Conservation (phyloP, 2,888 invertebrate genomes). For the Sympetrum striolatum region DNA sequence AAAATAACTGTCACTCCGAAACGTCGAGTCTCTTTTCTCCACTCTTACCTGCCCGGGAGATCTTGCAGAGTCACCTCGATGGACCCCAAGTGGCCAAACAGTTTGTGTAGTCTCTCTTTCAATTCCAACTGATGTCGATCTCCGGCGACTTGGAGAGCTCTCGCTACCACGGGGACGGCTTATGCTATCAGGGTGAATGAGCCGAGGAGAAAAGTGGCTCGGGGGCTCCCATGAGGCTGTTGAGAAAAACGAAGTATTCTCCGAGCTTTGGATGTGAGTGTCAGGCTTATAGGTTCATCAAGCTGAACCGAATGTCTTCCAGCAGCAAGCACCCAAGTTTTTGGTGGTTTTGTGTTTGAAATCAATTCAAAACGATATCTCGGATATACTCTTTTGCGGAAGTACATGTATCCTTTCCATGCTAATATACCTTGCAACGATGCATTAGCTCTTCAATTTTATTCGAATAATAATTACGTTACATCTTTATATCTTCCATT, state of each 20-base stretch:
- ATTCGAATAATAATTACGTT: too few species aligned
- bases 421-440: too few species aligned
- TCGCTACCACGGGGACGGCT: neutral
- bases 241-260: neutral
- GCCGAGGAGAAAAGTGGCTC: neutral
- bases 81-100: conserved; percentile 12
- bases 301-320: too few species aligned
- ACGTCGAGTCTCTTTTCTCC: neutral
- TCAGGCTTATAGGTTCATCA: too few species aligned
- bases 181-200: neutral
- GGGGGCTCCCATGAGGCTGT: neutral
- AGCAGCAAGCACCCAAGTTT: too few species aligned
- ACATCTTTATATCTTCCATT: too few species aligned
- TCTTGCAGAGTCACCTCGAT: conserved; percentile 30
- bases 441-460: too few species aligned
- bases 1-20: neutral
- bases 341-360: too few species aligned
- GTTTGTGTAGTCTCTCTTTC: neutral
- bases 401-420: too few species aligned
- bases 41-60: neutral
- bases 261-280: too few species aligned
- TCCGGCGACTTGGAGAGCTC: neutral
- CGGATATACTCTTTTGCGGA: too few species aligned
- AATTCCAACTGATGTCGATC: conserved; percentile 23
- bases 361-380: too few species aligned